Conservation (phyloP, 2,113 vertebrate genomes). For the Paratilapia polleni region DNA sequence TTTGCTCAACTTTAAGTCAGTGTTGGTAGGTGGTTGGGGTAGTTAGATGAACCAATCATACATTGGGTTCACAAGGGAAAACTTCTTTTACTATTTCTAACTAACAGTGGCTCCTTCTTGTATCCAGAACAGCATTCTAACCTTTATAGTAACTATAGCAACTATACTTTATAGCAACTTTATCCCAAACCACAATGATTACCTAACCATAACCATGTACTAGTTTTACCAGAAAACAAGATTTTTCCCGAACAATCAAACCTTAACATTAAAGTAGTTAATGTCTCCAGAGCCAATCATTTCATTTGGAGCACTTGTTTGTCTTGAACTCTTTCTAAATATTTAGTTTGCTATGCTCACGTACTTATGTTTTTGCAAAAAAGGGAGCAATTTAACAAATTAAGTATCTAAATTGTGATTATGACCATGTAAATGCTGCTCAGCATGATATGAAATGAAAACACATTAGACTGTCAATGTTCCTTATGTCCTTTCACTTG, state of each 20-base stretch:
- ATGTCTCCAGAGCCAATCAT: background rate
- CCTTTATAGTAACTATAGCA: background rate
- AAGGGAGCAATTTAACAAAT: background rate
- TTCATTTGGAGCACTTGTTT: background rate
- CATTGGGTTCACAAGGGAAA: background rate
- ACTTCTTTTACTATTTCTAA: background rate
- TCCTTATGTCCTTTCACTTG: background rate
- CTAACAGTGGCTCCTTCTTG: background rate
- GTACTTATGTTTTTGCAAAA: background rate
- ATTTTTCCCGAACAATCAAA: background rate
- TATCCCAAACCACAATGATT: conserved; percentile 6
- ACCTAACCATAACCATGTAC: background rate
- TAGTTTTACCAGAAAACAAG: background rate
- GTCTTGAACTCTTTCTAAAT: background rate
- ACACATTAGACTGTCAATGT: background rate
- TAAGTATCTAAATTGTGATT: background rate
- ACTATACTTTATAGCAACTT: background rate
- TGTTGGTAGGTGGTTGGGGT: background rate
- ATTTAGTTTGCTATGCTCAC: background rate
- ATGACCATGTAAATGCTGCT: background rate
- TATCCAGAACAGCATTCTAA: background rate
- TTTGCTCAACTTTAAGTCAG: background rate
- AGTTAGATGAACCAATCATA: background rate
- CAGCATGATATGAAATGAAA: background rate
- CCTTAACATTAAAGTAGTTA: background rate